Evolutionary conservation across 2,888 invertebrate species (phyloP), one percentile per base, ranked within the genome.

Genomic region (Gymnosoma rotundatum): DNA sequence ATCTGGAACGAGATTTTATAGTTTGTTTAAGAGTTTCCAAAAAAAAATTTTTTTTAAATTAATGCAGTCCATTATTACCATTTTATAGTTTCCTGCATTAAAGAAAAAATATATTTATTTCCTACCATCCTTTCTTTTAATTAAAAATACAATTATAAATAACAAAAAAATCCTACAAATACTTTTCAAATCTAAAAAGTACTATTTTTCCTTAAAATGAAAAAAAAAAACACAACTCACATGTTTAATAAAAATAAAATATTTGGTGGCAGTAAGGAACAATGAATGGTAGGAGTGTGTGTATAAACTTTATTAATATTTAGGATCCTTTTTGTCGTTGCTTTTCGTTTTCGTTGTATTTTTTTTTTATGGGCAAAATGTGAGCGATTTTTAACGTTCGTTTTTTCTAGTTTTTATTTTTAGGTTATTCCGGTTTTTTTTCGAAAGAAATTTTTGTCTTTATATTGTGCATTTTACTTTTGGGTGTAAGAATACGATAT

Each of bases 361-460:
- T 64, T 56, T 56, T 67, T 38, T 73, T 74, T 67, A 69, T 63
- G 70, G 66, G 83, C 45, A 74, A 78, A 32, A 83, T 78, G 74
- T 75, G 76, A 64, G 78, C 75, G 80, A 74, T 60, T 72, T 79
- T 79, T 21, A 56, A 52, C 66, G 58, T 79, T 69, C 20, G 76
- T 76, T 79, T 70, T n/a, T 81, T 63, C 14, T 63, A 81, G 74
- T 84, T 84, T 81, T 74, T 78, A 61, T 69, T 81, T 81, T 84
- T 84, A 81, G 84, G 81, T 81, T 84, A 84, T 78, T 61, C n/a
- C 42, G 2, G 3, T 32, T 60, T 78, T 72, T 78, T 79, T 83
- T 75, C 60, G 50, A 67, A 56, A 76, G 58, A 21, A 73, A 56
- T 78, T 80, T 78, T 84, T 64, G 84, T 75, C 78, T 81, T 74